Evolutionary conservation across 2,888 invertebrate genomes (phyloP).

Genomic region (Hartigia nigra): DNA sequence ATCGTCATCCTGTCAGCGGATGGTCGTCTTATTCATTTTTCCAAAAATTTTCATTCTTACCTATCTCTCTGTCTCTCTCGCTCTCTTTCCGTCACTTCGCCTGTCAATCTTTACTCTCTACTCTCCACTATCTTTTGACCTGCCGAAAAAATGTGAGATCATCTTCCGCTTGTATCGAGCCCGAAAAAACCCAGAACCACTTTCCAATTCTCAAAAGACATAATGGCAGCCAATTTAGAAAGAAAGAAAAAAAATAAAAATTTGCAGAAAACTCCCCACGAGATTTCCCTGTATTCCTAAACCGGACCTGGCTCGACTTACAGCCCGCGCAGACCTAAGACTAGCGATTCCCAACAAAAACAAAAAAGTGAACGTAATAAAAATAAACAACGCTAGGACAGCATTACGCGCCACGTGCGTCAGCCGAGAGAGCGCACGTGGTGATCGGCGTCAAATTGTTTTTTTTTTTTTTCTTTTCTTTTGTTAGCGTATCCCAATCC

Average conservation of each 20-base stretch:
- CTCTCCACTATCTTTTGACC: slow-evolving; percentile 10
- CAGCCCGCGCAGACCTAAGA: not conserved
- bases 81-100: slow-evolving; percentile 42
- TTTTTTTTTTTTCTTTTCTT: not conserved
- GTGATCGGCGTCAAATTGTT: not conserved
- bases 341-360: too few relatives aligned
- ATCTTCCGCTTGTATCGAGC: not conserved
- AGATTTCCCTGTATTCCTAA: not conserved
- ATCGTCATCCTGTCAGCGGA: not conserved
- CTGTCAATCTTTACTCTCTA: slow-evolving; percentile 23
- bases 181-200: not conserved
- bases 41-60: slow-evolving; percentile 36
- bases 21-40: not conserved
- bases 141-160: not conserved
- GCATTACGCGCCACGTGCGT: not conserved
- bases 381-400: not conserved
- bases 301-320: not conserved
- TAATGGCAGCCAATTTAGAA: not conserved
- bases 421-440: not conserved
- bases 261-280: not conserved
- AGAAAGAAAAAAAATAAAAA: too few relatives aligned
- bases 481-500: not conserved
- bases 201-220: not conserved
- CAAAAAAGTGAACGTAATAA: not conserved
- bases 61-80: slow-evolving; percentile 32